Evolutionary conservation across 2,797 vertebrate genomes (phyloP), one percentile per base, ranked within the genome.

Genomic region (Urocyon cinereoargenteus): DNA sequence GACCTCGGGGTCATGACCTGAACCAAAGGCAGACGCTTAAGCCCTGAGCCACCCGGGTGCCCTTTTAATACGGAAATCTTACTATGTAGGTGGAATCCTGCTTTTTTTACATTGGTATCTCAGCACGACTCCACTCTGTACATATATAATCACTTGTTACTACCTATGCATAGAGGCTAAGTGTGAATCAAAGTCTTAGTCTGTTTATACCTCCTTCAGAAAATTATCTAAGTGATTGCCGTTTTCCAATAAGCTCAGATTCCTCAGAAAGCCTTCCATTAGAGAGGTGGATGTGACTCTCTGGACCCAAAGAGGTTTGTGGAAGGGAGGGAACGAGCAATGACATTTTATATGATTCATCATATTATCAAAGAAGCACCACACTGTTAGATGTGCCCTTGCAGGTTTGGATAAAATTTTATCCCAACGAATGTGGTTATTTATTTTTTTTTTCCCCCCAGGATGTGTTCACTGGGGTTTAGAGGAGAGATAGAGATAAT

Each of bases 401-500:
- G 90, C 28, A 86, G 85, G 66, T 81, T 57, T 72, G 90, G 82
- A 72, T 92, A 94, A 91, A 90, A 95, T 87, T 98, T 93, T 91
- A 94, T 97, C 82, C 68, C 73, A 70, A 88, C 64, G 79, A 92
- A 75, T 62, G 51, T 40, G 28, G 72, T 66, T n/a, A n/a, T n/a
- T 45, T n/a, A 36, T 57, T 28, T 22, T 19, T 1, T 0, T 45
- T 45, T 8, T 0, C 40, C 40, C 6, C 40, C 34, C 9, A 59
- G 78, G 34, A 31, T 96, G 13, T 92, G 92, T 81, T 96, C 73
- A 10, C 49, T 89, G 57, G 77, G 57, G 59, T 92, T 97, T 97
- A 97, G 94, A 89, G 82, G 96, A 77, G 51, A 94, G 87, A 88
- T 1, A 92, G 96, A 97, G 79, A 94, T 55, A 95, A 97, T 97